Conservation (phyloP, 2,113 vertebrate species). For the Cettia cetti region DNA sequence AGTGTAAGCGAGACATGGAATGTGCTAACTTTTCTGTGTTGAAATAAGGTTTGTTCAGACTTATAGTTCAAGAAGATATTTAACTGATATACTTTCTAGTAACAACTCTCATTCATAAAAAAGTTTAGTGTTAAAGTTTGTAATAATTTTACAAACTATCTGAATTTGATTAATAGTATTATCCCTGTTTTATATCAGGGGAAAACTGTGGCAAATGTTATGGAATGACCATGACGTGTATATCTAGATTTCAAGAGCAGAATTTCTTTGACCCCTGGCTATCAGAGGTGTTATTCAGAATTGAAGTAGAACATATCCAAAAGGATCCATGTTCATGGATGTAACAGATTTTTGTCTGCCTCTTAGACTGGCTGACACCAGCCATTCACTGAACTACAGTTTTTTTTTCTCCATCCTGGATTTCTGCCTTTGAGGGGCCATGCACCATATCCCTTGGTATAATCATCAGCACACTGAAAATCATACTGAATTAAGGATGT, state of each 20-base stretch:
- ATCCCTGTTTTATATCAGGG: neutral
- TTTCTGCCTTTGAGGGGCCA: neutral
- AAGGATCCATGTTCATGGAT: neutral
- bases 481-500: neutral
- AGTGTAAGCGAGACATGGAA: neutral
- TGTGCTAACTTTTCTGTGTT: neutral
- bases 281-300: neutral
- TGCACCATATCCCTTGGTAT: neutral
- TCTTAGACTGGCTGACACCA: neutral
- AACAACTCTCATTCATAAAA: neutral
- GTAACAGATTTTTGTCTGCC: neutral
- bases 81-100: neutral
- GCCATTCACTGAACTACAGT: neutral
- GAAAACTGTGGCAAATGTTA: neutral
- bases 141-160: neutral
- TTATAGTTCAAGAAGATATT: neutral
- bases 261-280: neutral
- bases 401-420: neutral
- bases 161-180: neutral
- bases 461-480: neutral
- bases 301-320: neutral
- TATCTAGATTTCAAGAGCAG: neutral
- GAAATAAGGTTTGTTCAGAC: neutral
- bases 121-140: neutral
- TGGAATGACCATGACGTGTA: rapidly evolving